Conservation (phyloP, 2,888 invertebrate species). For the Tenthredo amoena region DNA sequence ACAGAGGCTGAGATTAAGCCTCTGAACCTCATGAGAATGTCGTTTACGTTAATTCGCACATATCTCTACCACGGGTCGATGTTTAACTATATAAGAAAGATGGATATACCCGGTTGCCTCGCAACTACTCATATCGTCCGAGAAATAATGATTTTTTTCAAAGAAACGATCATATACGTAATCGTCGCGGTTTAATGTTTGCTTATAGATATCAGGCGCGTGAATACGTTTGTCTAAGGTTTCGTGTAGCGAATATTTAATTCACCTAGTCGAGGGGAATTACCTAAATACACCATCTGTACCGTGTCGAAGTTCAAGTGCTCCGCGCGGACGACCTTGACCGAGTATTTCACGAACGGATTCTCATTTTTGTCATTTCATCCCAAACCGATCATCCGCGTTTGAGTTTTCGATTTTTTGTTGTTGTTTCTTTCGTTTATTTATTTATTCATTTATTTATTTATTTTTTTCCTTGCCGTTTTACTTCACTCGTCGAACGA, state of each 20-base stretch:
- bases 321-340: background rate
- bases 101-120: background rate
- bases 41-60: constrained; percentile 13
- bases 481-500: background rate
- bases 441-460: no score
- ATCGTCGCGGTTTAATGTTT: background rate
- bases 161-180: background rate
- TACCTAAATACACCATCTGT: background rate
- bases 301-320: background rate
- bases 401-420: background rate
- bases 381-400: background rate
- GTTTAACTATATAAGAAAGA: background rate
- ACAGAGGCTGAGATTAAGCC: background rate
- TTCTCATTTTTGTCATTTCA: background rate
- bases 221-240: constrained; percentile 19
- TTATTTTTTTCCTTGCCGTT: background rate
- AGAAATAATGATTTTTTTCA: constrained; percentile 12
- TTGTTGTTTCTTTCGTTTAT: no score
- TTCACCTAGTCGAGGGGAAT: background rate
- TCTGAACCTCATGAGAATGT: background rate
- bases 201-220: background rate
- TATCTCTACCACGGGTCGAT: background rate
- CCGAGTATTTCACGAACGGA: constrained; percentile 30
- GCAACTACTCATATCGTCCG: background rate
- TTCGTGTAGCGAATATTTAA: constrained; percentile 19